Evolutionary conservation across 2,797 vertebrate species (phyloP).

Genomic region (Poliocrania exsul): DNA sequence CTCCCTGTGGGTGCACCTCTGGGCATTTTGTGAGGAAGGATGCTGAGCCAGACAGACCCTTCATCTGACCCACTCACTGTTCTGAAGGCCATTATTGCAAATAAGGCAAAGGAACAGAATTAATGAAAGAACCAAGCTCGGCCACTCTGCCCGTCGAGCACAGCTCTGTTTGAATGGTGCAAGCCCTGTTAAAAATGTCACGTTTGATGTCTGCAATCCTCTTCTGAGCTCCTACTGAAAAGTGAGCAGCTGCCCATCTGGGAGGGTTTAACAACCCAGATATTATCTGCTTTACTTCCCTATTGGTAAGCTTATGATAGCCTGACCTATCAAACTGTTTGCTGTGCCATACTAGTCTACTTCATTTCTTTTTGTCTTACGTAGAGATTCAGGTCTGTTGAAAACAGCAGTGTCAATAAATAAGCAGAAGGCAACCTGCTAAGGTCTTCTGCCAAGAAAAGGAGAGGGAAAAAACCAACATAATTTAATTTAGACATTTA

Average conservation of each 20-base stretch:
- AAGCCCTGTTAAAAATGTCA: slow-evolving; percentile 35
- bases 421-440: background rate
- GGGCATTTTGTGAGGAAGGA: slow-evolving; percentile 1
- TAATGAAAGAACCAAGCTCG: background rate
- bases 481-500: background rate
- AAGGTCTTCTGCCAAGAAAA: slow-evolving; percentile 9
- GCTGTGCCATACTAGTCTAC: background rate
- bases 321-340: slow-evolving; percentile 9
- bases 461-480: background rate
- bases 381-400: background rate
- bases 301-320: background rate
- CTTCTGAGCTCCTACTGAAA: slow-evolving; percentile 1
- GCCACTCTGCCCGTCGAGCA: background rate
- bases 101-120: background rate
- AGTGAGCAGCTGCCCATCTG: slow-evolving; percentile 7
- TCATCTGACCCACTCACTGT: background rate
- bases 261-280: background rate
- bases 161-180: slow-evolving; percentile 13
- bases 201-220: slow-evolving; percentile 28
- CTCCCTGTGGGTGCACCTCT: background rate
- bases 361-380: slow-evolving; percentile 2
- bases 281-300: slow-evolving; percentile 29
- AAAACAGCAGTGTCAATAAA: background rate
- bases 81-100: background rate
- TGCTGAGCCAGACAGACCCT: background rate